Evolutionary conservation across 2,888 invertebrate species (phyloP).

Genomic region (Desoria tigrina): DNA sequence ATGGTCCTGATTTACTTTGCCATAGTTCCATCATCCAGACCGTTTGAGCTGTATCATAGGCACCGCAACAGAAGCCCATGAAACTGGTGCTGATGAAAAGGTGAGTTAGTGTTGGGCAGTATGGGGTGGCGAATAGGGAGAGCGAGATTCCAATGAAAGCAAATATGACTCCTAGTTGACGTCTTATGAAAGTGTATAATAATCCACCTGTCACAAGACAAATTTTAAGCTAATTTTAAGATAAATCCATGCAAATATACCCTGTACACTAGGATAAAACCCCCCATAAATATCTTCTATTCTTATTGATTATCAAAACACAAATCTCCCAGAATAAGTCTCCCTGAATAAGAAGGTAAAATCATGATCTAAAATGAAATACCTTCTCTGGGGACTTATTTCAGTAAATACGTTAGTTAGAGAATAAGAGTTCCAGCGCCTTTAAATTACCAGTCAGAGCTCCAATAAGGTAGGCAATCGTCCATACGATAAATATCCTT

Average conservation of each 20-base stretch:
- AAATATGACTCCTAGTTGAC: constrained; percentile 28
- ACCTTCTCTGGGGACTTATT: too few relatives aligned
- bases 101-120: constrained; percentile 19
- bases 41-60: constrained; percentile 37
- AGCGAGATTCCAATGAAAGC: constrained; percentile 26
- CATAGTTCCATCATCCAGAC: constrained; percentile 47
- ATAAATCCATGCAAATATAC: too few relatives aligned
- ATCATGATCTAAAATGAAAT: too few relatives aligned
- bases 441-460: constrained; percentile 32
- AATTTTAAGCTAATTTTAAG: too few relatives aligned
- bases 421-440: too few relatives aligned
- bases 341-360: too few relatives aligned
- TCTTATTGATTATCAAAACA: too few relatives aligned
- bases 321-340: too few relatives aligned
- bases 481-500: constrained; percentile 32
- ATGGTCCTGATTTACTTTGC: constrained; percentile 30
- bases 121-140: constrained; percentile 27
- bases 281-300: too few relatives aligned
- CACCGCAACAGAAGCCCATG: constrained; percentile 39
- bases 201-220: background rate
- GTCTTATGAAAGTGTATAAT: constrained; percentile 24
- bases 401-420: too few relatives aligned
- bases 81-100: constrained; percentile 32
- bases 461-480: constrained; percentile 30
- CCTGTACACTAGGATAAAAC: too few relatives aligned